These are phyloP conservation scores for Sphaerophoria rueppellii DNA, from an alignment of 2,888 invertebrate species.

Conservation along the genomic window DNA sequence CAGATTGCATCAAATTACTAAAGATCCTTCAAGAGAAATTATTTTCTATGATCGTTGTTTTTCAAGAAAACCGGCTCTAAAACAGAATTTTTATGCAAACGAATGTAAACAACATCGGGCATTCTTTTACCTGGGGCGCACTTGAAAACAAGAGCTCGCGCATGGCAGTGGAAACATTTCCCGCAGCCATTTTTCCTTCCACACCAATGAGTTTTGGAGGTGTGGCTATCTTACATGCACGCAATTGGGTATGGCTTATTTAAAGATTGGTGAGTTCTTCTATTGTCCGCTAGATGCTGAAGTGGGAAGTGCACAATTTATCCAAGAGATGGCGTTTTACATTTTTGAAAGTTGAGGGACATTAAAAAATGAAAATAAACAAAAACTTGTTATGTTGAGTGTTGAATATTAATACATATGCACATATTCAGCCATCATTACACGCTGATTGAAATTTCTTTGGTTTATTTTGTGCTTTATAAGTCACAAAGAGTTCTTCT, in stretches of 20 bases:
- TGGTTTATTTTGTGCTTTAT: no score
- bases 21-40: no score
- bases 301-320: not conserved
- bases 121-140: not conserved
- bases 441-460: no score
- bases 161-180: not conserved
- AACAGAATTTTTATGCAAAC: no score
- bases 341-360: no score
- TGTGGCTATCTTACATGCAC: constrained; percentile 11
- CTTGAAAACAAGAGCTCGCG: not conserved
- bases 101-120: not conserved
- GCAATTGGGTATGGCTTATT: not conserved
- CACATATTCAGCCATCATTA: no score
- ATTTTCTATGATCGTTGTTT: not conserved
- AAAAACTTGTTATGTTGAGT: no score
- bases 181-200: constrained; percentile 11
- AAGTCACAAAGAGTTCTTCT: no score
- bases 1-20: no score
- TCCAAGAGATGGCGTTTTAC: constrained; percentile 3
- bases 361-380: no score
- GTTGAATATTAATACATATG: no score
- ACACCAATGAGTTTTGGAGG: constrained; percentile 14
- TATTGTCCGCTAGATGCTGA: not conserved
- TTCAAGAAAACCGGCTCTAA: not conserved
- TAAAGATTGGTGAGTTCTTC: not conserved